Evolutionary conservation across 2,797 vertebrate species (phyloP).

Genomic region (Eidolon dupreanum): DNA sequence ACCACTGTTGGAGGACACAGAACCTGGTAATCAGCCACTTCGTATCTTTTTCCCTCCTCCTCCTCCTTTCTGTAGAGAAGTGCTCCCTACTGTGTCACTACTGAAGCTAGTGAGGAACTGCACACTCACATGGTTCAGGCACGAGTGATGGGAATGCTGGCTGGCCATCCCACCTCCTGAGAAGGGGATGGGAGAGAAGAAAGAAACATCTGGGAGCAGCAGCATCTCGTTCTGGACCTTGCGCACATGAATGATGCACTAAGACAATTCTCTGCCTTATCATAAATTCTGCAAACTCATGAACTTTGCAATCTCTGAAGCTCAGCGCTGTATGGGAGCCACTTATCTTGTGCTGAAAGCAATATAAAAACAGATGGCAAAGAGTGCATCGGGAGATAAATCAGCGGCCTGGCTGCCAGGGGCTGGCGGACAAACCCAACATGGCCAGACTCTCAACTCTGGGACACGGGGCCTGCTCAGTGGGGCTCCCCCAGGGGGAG

Average conservation of each 20-base stretch:
- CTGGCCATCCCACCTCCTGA: neutral
- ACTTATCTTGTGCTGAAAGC: conserved; percentile 83
- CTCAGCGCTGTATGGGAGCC: conserved; percentile 79
- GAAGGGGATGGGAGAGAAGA: neutral
- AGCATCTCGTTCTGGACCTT: conserved; percentile 68
- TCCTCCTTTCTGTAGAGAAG: neutral
- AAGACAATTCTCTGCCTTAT: conserved; percentile 80
- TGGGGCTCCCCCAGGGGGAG: neutral
- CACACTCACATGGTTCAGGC: neutral
- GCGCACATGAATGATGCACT: conserved; percentile 76
- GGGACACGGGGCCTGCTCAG: neutral
- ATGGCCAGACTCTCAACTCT: conserved; percentile 54
- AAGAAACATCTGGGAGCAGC: conserved; percentile 74
- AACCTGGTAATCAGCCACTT: neutral
- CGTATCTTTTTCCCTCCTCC: neutral
- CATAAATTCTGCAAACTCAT: conserved; percentile 83
- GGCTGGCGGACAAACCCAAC: neutral
- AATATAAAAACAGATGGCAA: conserved; percentile 84
- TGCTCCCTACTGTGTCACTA: neutral
- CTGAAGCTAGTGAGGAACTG: neutral
- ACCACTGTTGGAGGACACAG: neutral
- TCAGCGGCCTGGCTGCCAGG: conserved; percentile 59
- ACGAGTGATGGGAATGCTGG: neutral
- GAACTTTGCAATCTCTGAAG: conserved; percentile 81
- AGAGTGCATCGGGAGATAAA: conserved; percentile 77